These are phyloP conservation scores for Lepilemur septentrionalis DNA, from an alignment of 2,797 vertebrate species.

Conservation along the genomic window DNA sequence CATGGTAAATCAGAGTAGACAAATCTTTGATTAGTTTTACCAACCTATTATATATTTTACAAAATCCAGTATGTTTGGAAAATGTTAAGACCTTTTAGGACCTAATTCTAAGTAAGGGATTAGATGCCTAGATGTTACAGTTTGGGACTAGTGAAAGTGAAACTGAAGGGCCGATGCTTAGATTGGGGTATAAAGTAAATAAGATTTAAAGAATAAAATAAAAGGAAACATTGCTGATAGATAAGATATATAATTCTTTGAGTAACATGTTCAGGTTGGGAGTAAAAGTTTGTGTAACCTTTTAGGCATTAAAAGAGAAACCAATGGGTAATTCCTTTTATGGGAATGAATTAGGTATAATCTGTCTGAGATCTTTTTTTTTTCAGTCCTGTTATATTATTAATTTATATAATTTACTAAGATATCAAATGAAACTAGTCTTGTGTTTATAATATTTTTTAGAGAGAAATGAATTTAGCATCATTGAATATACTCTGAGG, in stretches of 20 bases:
- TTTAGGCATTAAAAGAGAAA: constrained; percentile 30
- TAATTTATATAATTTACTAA: constrained; percentile 30
- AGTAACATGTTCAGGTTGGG: not conserved
- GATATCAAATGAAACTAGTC: not conserved
- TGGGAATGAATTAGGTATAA: not conserved
- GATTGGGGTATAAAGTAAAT: not conserved
- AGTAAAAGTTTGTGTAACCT: not conserved
- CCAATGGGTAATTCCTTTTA: not conserved
- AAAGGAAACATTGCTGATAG: not conserved
- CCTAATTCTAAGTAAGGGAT: not conserved
- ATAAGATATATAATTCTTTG: not conserved
- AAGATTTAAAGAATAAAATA: constrained; percentile 4
- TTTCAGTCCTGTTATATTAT: not conserved
- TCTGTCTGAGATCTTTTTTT: not conserved
- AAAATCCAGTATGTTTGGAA: not conserved
- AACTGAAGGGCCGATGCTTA: not conserved
- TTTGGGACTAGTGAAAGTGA: not conserved
- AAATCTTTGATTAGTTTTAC: not conserved
- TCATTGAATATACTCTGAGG: not conserved
- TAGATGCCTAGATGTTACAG: not conserved
- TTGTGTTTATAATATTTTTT: not conserved
- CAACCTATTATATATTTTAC: not conserved
- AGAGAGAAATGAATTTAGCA: not conserved
- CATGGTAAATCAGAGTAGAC: not conserved
- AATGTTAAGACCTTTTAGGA: not conserved